These are phyloP conservation scores for Apteryx owenii DNA, from an alignment of 2,113 vertebrate genomes.

Conservation along the genomic window DNA sequence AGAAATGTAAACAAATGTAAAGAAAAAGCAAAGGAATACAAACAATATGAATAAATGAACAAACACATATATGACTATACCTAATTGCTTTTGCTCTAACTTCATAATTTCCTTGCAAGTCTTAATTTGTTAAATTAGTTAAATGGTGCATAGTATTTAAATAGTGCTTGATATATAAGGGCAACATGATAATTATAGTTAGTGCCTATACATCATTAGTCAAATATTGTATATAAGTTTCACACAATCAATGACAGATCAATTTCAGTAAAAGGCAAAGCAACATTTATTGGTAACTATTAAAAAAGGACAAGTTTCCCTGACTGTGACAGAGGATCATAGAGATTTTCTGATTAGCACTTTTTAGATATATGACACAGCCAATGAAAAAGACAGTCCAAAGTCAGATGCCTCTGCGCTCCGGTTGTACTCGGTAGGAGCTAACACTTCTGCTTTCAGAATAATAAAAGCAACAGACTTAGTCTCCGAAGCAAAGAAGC, in stretches of 20 bases:
- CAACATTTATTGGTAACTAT: constrained; percentile 54
- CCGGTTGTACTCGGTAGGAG: neutral
- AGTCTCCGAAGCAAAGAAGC: neutral
- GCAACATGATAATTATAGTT: constrained; percentile 12
- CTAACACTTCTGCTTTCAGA: neutral
- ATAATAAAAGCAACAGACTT: neutral
- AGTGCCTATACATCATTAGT: constrained; percentile 1
- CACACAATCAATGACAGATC: constrained; percentile 7
- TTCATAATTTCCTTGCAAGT: neutral
- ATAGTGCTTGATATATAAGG: neutral
- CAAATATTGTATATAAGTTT: constrained; percentile 32
- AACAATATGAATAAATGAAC: neutral
- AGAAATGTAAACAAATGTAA: neutral
- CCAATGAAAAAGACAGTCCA: neutral
- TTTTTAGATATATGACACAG: too few species aligned
- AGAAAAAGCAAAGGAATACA: neutral
- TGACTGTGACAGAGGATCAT: neutral
- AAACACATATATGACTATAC: neutral
- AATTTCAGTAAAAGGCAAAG: constrained; percentile 18
- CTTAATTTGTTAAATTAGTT: neutral
- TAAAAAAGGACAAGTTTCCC: neutral
- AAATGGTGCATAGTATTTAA: neutral
- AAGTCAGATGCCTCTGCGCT: neutral
- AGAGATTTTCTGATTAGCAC: neutral
- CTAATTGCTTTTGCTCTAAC: neutral